Base-by-base conservation (phyloP, 92 coral and sea anemone species). In the Paragorgia papillata region DNA sequence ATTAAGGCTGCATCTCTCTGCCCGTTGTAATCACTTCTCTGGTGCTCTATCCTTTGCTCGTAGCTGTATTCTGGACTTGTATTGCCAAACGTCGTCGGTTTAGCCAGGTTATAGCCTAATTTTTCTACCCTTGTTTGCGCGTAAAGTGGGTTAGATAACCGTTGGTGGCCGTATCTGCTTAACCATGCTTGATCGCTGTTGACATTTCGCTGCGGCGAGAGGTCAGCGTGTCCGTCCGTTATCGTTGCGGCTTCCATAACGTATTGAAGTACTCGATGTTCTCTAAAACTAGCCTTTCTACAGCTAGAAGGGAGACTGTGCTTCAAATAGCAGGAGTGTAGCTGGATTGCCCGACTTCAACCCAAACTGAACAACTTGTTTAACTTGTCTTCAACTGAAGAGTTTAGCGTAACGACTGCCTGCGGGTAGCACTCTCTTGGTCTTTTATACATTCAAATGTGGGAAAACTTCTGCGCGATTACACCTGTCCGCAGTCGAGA, bases 1-100 rank as follows among this genome's bases (percentile, higher is more conserved):
- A 80, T 83, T 15, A 82, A 79, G 25, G 30, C 62, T 30, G 61
- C 40, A 18, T 60, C 28, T 32, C 37, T 41, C 43, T 63, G 76
- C 26, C 67, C 44, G 76, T 48, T 65, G 25, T 7, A 44, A 3
- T 27, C 10, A 4, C 58, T 8, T 41, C 59, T 68, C n/a, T 46
- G 53, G n/a, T 46, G 15, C 15, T 46, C 53, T 15, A 15, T 2
- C n/a, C 53, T 46, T 46, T 46, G 14, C 2, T 46, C 53, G n/a
- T 46, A 46, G n/a, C 17, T n/a, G n/a, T 46, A 15, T 2, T 46
- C 53, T 15, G 53, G n/a, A 46, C 14, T 56, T 56, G 13, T 56
- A 31, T 22, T 56, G 3, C 33, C 62, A 15, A 46, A 46, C 53
- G 53, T 15, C n/a, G n/a, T n/a, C n/a, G n/a, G n/a, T 2, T 46